Evolutionary conservation across 2,888 invertebrate genomes (phyloP).

Genomic region (Noctua comes): DNA sequence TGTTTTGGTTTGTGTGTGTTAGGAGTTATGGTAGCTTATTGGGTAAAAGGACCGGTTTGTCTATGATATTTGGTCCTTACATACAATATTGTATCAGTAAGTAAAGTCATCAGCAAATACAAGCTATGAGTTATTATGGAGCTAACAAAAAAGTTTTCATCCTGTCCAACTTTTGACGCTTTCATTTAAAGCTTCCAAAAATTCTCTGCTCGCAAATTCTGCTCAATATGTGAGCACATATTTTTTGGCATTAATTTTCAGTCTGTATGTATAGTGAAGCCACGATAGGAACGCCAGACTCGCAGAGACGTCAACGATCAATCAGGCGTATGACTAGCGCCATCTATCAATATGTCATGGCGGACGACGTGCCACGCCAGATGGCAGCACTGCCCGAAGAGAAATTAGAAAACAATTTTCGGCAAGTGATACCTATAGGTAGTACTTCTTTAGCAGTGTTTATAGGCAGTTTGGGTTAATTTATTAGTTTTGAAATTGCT

Average conservation of each 20-base stretch:
- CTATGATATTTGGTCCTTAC: constrained; percentile 12
- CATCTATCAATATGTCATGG: constrained; percentile 88
- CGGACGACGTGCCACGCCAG: constrained; percentile 80
- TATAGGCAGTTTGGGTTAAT: constrained; percentile 53
- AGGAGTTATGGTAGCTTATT: constrained; percentile 34
- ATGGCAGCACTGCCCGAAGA: constrained; percentile 84
- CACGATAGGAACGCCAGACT: constrained; percentile 70
- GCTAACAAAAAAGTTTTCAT: constrained; percentile 11
- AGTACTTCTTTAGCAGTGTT: constrained; percentile 45
- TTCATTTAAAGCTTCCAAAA: constrained; percentile 13
- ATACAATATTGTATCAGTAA: not conserved
- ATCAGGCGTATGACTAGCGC: constrained; percentile 85
- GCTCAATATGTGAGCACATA: constrained; percentile 43
- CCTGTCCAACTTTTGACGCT: constrained; percentile 16
- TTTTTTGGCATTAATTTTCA: constrained; percentile 59
- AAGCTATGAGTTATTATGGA: not conserved
- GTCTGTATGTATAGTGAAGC: constrained; percentile 53
- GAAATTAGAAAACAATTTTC: constrained; percentile 88
- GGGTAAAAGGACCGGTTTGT: constrained; percentile 12
- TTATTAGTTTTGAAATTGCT: constrained; percentile 37
- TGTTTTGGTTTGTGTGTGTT: constrained; percentile 45
- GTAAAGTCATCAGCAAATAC: not conserved
- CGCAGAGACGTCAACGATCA: constrained; percentile 85
- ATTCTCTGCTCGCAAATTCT: constrained; percentile 14
- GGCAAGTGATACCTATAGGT: constrained; percentile 69